phyloP scores from a whole-genome alignment of 2,888 invertebrate genomes.

The Sclerodermus sp. region DNA sequence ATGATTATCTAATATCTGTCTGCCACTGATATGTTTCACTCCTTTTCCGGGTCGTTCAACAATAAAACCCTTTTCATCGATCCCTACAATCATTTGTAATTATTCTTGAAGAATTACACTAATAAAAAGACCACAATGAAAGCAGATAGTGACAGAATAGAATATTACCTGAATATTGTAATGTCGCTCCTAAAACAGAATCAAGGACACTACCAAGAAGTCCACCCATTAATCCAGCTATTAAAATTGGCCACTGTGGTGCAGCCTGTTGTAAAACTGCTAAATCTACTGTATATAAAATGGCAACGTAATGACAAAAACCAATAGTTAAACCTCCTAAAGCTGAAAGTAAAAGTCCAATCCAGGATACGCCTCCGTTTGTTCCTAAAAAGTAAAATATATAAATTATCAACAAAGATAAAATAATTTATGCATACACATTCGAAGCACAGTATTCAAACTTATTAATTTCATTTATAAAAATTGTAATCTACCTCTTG shows the following conservation, averaged over 20 bases:
- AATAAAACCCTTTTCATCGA: conserved; percentile 70
- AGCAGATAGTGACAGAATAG: no score
- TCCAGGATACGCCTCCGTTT: conserved; percentile 79
- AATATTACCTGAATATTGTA: conserved; percentile 84
- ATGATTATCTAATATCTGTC: conserved; percentile 79
- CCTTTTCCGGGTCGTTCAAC: conserved; percentile 72
- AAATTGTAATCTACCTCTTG: conserved; percentile 62
- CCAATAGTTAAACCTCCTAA: conserved; percentile 75
- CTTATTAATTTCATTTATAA: background rate
- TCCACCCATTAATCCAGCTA: conserved; percentile 74
- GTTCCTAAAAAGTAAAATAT: conserved; percentile 64
- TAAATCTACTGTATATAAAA: conserved; percentile 67
- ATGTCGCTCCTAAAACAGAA: conserved; percentile 79
- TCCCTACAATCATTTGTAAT: conserved; percentile 60
- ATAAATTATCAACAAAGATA: conserved; percentile 1
- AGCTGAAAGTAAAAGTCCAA: conserved; percentile 65
- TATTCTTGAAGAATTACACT: background rate
- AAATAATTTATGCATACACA: background rate
- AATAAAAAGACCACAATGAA: no score
- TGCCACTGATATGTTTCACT: conserved; percentile 76
- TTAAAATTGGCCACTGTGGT: conserved; percentile 78
- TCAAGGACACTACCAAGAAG: conserved; percentile 80
- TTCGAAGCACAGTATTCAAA: background rate
- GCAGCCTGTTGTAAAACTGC: conserved; percentile 64
- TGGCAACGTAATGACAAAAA: conserved; percentile 68